These are phyloP conservation scores for Irena cyanogastra DNA, from an alignment of 2,113 vertebrate species.

Conservation along the genomic window DNA sequence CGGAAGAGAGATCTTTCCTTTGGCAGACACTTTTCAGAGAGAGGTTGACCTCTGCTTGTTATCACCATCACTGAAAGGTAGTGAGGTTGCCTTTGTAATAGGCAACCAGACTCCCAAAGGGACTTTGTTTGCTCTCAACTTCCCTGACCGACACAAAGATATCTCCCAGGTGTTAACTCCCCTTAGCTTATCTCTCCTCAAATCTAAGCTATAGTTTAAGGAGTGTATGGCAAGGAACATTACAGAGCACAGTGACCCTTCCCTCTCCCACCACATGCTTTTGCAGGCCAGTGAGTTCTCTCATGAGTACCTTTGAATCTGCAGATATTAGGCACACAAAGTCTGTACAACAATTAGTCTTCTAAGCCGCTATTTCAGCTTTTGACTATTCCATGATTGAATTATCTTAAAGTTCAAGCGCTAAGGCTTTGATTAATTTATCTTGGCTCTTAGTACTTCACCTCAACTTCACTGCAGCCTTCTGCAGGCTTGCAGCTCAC, in stretches of 20 bases:
- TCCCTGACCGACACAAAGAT: neutral
- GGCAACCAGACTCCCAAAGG: neutral
- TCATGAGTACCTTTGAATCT: neutral
- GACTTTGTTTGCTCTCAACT: constrained; percentile 30
- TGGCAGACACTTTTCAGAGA: neutral
- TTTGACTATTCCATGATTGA: neutral
- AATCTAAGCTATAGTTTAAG: neutral
- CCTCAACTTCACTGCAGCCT: neutral
- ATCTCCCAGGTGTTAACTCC: neutral
- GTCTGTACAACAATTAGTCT: neutral
- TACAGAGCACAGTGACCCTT: neutral
- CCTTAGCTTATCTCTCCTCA: neutral
- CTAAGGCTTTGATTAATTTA: neutral
- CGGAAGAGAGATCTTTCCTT: neutral
- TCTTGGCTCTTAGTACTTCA: neutral
- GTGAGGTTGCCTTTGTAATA: neutral
- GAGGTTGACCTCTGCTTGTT: constrained; percentile 14
- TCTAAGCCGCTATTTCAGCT: neutral
- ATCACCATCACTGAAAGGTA: neutral
- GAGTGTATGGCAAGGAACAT: neutral
- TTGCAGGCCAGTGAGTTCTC: neutral
- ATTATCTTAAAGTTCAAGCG: neutral
- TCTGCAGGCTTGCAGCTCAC: neutral
- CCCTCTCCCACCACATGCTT: fast-evolving
- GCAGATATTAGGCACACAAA: neutral